phyloP scores from a whole-genome alignment of 2,797 vertebrate species.

The Pipistrellus pipistrellus region DNA sequence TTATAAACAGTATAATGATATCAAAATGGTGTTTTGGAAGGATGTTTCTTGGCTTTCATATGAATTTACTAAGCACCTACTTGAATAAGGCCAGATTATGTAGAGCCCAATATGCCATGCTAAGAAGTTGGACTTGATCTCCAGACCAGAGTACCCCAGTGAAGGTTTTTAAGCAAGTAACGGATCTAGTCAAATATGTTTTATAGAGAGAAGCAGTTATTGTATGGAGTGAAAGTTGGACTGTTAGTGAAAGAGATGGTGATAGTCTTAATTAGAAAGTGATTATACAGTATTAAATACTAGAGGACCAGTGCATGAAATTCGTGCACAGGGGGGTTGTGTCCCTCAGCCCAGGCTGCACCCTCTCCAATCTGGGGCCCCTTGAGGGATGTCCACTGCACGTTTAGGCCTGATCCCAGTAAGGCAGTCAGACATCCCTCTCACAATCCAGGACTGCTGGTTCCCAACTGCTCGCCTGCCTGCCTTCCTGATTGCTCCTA shows the following conservation, averaged over 20 bases:
- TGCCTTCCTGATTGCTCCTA: no score
- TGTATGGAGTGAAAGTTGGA: not conserved
- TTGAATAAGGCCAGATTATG: constrained; percentile 15
- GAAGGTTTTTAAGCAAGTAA: not conserved
- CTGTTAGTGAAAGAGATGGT: not conserved
- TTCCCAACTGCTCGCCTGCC: no score
- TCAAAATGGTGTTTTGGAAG: not conserved
- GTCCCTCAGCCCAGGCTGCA: no score
- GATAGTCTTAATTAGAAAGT: constrained; percentile 23
- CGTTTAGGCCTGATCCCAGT: no score
- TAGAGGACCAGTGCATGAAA: no score
- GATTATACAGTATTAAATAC: not conserved
- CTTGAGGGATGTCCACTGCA: no score
- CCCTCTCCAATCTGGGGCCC: no score
- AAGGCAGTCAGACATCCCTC: no score
- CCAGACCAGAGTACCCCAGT: not conserved
- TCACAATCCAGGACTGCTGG: no score
- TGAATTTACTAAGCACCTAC: not conserved
- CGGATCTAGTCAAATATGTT: not conserved
- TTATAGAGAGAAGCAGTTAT: constrained; percentile 2
- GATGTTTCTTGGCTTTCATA: not conserved
- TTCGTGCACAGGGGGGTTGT: no score
- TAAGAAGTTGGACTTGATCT: constrained; percentile 42
- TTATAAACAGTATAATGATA: not conserved
- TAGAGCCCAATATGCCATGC: not conserved